Conservation (phyloP, 2,113 vertebrate genomes). For the Strigops habroptila region DNA sequence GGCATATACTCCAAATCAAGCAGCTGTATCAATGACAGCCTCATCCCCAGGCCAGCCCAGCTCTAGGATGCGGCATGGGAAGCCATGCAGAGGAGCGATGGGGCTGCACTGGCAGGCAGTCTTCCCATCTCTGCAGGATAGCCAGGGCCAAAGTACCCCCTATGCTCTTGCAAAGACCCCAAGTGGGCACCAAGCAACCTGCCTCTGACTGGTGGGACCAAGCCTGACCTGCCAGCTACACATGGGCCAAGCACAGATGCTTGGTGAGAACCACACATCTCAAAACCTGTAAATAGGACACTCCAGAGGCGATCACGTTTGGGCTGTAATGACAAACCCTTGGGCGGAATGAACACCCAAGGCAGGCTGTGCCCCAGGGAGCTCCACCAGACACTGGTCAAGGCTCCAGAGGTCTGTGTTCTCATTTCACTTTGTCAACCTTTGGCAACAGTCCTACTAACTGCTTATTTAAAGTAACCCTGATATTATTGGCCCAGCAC, state of each 20-base stretch:
- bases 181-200: accelerated
- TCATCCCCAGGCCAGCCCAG: neutral
- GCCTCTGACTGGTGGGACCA: neutral
- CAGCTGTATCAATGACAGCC: neutral
- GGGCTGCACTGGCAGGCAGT: neutral
- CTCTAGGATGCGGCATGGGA: neutral
- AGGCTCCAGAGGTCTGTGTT: neutral
- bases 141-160: neutral
- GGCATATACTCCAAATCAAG: no score
- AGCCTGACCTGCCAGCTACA: accelerated
- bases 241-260: accelerated
- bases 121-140: neutral
- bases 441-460: neutral
- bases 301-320: neutral
- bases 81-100: neutral
- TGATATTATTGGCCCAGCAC: neutral
- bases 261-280: neutral
- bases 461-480: neutral
- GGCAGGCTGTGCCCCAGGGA: neutral
- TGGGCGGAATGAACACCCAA: neutral
- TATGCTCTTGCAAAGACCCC: neutral
- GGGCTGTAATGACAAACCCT: neutral
- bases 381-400: accelerated
- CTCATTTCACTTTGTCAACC: neutral
- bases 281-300: neutral